Evolutionary conservation across 2,113 vertebrate genomes (phyloP).

Genomic region (Myanophis thanlyinensis): DNA sequence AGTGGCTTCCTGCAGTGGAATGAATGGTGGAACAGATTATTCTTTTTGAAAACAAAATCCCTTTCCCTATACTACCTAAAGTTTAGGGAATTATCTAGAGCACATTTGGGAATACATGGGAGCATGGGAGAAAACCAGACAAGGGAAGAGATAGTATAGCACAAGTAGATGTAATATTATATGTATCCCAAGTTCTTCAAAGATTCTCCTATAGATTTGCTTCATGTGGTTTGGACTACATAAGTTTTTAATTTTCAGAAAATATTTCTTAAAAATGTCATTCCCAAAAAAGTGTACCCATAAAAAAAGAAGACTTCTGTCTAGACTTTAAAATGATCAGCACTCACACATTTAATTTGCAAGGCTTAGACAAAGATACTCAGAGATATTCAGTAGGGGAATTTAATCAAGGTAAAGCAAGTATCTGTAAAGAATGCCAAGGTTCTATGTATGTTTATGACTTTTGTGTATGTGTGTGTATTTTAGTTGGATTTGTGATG

Average conservation of each 20-base stretch:
- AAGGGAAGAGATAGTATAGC: neutral
- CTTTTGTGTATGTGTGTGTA: conserved; percentile 10
- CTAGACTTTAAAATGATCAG: conserved; percentile 62
- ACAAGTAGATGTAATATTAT: neutral
- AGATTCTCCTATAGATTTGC: conserved; percentile 66
- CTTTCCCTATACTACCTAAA: neutral
- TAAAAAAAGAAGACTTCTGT: conserved; percentile 45
- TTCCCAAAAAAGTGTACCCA: conserved; percentile 45
- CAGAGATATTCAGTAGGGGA: conserved; percentile 65
- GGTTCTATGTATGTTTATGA: conserved; percentile 60
- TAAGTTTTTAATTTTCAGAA: conserved; percentile 67
- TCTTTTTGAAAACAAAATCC: neutral
- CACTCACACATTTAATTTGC: conserved; percentile 69
- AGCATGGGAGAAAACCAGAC: neutral
- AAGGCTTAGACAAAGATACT: conserved; percentile 74
- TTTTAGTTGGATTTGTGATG: conserved; percentile 70
- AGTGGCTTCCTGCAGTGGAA: neutral
- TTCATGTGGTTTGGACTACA: conserved; percentile 65
- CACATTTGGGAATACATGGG: neutral
- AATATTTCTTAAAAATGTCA: conserved; percentile 60
- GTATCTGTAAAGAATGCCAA: conserved; percentile 65
- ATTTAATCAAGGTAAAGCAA: conserved; percentile 62
- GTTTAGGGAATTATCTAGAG: neutral
- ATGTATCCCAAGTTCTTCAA: conserved; percentile 41
- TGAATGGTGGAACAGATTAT: neutral